Percentiles rank a stretch among this genome's conserved stretches.
phyloP scores from a whole-genome alignment of 2,888 invertebrate genomes.

The Nebria brevicollis region DNA sequence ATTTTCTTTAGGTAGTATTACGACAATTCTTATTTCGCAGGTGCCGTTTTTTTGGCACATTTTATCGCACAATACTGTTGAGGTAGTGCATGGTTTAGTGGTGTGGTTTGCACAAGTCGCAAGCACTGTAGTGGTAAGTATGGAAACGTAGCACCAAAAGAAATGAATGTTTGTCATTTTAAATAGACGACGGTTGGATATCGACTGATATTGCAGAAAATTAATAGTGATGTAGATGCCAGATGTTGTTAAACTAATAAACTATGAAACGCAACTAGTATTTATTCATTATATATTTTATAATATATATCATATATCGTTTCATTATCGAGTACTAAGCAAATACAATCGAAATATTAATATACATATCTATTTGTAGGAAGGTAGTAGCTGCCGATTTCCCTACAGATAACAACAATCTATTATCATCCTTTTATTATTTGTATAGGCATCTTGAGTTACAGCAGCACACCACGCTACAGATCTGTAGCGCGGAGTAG shows the following conservation, averaged over 20 bases:
- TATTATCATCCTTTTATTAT: too few relatives aligned
- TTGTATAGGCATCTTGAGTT: too few relatives aligned
- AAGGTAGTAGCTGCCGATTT: background rate
- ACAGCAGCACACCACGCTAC: too few relatives aligned
- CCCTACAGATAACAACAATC: too few relatives aligned
- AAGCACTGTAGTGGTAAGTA: background rate
- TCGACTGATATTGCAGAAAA: too few relatives aligned
- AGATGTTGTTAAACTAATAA: background rate
- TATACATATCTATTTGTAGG: background rate
- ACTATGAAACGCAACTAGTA: background rate
- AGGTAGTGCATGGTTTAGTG: background rate
- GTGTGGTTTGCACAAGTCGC: constrained; percentile 8
- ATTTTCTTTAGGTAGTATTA: constrained; percentile 26
- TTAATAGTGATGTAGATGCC: background rate
- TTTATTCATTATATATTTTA: constrained; percentile 9
- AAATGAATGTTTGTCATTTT: too few relatives aligned
- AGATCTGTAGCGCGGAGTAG: too few relatives aligned
- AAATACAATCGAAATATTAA: background rate
- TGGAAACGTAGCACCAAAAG: too few relatives aligned
- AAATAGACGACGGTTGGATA: too few relatives aligned
- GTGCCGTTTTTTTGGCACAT: constrained; percentile 17
- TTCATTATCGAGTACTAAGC: constrained; percentile 9
- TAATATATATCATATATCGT: background rate
- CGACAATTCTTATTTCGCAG: constrained; percentile 28
- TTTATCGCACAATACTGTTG: constrained; percentile 22